phyloP scores from a whole-genome alignment of 2,113 vertebrate species.

The Athene noctua region DNA sequence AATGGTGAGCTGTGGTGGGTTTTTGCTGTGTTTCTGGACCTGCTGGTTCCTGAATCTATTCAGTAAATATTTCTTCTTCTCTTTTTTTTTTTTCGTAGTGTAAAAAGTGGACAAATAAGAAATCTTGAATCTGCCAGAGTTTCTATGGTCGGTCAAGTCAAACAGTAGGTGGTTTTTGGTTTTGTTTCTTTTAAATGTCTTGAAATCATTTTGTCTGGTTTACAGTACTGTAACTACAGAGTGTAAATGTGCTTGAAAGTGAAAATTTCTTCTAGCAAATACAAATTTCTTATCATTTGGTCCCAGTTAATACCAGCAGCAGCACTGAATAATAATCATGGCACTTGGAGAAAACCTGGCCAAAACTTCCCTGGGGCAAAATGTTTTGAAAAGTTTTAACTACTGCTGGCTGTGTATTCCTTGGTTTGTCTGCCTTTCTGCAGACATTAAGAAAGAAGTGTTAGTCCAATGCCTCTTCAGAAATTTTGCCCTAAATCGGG shows the following conservation, averaged over 20 bases:
- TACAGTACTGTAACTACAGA: neutral
- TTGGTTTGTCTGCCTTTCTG: neutral
- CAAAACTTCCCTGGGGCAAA: neutral
- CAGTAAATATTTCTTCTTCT: neutral
- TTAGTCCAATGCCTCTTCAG: neutral
- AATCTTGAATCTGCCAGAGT: slow-evolving; percentile 95
- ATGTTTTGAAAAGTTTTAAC: neutral
- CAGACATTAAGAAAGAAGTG: too few relatives aligned
- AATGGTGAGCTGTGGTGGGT: neutral
- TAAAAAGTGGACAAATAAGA: slow-evolving; percentile 97
- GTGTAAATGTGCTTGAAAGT: neutral
- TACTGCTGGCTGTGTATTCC: neutral
- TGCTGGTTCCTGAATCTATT: neutral
- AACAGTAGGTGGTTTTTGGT: slow-evolving; percentile 82
- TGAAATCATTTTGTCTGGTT: neutral
- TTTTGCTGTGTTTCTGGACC: neutral
- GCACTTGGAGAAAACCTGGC: neutral
- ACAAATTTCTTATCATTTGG: neutral
- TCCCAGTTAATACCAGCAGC: neutral
- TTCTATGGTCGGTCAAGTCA: slow-evolving; percentile 97
- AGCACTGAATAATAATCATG: neutral
- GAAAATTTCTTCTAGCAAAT: neutral
- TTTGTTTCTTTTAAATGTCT: neutral
- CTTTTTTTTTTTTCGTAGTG: slow-evolving; percentile 68
- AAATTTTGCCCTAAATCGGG: neutral